Evolutionary conservation across 2,888 invertebrate species (phyloP).

Genomic region (Dynastes hyllus): DNA sequence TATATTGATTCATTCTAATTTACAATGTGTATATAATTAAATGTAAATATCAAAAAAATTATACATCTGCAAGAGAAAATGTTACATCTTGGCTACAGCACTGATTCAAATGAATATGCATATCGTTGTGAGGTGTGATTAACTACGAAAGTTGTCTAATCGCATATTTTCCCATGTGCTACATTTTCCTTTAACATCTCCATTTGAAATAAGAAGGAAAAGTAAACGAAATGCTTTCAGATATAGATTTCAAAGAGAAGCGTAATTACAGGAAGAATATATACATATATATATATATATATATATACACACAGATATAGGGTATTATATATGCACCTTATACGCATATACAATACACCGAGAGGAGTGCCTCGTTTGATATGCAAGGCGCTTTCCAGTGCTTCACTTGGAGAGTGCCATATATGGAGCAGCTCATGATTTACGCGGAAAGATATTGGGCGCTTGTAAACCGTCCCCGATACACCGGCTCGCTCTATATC

Average conservation of each 20-base stretch:
- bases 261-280: conserved; percentile 32
- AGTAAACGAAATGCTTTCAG: conserved; percentile 3
- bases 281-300: not conserved
- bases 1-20: no score
- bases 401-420: conserved; percentile 63
- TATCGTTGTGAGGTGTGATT: not conserved
- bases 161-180: not conserved
- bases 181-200: not conserved
- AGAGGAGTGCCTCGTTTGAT: conserved; percentile 60
- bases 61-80: no score
- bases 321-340: not conserved
- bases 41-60: no score
- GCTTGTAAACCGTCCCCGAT: conserved; percentile 67
- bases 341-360: conserved; percentile 30
- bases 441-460: conserved; percentile 69
- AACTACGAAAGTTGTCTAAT: not conserved
- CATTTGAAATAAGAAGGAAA: not conserved
- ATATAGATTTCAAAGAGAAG: conserved; percentile 17
- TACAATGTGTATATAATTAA: no score
- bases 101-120: no score
- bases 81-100: no score
- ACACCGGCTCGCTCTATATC: conserved; percentile 68
- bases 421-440: conserved; percentile 69
- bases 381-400: conserved; percentile 63
- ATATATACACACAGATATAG: not conserved